Conservation (phyloP, 2,797 vertebrate genomes). For the Falco rusticolus region DNA sequence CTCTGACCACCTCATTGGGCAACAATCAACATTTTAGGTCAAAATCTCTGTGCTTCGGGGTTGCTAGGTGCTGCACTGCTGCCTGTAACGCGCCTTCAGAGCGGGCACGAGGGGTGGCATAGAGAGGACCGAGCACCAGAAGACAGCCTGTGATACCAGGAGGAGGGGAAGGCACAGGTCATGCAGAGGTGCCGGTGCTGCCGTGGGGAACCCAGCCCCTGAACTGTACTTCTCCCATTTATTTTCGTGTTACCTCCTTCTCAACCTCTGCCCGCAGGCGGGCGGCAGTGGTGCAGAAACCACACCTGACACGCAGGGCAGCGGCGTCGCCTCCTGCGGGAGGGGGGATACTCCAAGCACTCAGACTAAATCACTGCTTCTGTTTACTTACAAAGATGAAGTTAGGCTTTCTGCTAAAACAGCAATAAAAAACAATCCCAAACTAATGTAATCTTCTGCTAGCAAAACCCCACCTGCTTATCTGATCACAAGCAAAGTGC, state of each 20-base stretch:
- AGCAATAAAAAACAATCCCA: background rate
- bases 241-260: accelerated
- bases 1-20: background rate
- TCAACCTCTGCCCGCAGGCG: background rate
- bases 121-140: background rate
- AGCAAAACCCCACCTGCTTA: background rate
- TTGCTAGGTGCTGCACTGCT: background rate
- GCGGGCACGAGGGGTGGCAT: accelerated
- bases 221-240: background rate
- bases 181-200: accelerated
- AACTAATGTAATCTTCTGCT: background rate
- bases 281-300: accelerated
- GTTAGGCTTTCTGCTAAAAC: background rate
- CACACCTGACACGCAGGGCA: accelerated
- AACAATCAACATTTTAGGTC: background rate
- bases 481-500: background rate
- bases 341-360: background rate
- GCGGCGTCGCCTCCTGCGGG: background rate
- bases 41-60: background rate
- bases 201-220: background rate
- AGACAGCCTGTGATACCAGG: background rate
- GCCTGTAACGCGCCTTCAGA: accelerated
- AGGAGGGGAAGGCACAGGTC: background rate
- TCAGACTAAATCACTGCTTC: background rate
- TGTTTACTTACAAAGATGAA: background rate